These are phyloP conservation scores for Eupelmus urozonus DNA, from an alignment of 2,888 invertebrate genomes.

Conservation along the genomic window DNA sequence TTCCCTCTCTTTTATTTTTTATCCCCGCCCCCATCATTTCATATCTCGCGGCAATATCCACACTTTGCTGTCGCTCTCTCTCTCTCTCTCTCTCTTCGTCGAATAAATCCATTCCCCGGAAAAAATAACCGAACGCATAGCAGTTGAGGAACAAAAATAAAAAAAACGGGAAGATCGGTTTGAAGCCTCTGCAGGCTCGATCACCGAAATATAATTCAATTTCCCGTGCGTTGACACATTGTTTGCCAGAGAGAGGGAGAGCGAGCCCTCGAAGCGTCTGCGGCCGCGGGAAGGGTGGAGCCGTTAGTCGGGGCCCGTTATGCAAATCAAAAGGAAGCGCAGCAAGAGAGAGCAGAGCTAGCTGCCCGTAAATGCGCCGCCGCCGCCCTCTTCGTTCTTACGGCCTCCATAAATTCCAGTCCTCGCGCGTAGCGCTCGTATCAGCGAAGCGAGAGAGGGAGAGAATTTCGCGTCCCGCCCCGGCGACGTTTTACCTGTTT, in stretches of 20 bases:
- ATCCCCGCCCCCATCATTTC: not conserved
- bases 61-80: not conserved
- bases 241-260: too few species aligned
- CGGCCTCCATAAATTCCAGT: conserved; percentile 68
- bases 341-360: not conserved
- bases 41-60: conserved; percentile 38
- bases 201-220: conserved; percentile 52
- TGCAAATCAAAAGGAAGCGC: conserved; percentile 65
- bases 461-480: conserved; percentile 60
- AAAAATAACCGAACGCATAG: too few species aligned
- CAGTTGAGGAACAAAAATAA: not conserved
- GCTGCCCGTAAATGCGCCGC: not conserved
- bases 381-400: conserved; percentile 65
- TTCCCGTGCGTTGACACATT: conserved; percentile 57
- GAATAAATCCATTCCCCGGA: conserved; percentile 49
- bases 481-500: conserved; percentile 64
- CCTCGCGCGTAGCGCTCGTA: conserved; percentile 59
- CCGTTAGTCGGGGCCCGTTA: conserved; percentile 63
- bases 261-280: conserved; percentile 40
- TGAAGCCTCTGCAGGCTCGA: conserved; percentile 9
- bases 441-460: conserved; percentile 62
- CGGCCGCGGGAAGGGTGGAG: conserved; percentile 54
- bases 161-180: not conserved
- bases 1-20: not conserved
- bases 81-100: too few species aligned